These are phyloP conservation scores for Drymodes brunneopygia DNA, from an alignment of 2,113 vertebrate species.

Conservation along the genomic window DNA sequence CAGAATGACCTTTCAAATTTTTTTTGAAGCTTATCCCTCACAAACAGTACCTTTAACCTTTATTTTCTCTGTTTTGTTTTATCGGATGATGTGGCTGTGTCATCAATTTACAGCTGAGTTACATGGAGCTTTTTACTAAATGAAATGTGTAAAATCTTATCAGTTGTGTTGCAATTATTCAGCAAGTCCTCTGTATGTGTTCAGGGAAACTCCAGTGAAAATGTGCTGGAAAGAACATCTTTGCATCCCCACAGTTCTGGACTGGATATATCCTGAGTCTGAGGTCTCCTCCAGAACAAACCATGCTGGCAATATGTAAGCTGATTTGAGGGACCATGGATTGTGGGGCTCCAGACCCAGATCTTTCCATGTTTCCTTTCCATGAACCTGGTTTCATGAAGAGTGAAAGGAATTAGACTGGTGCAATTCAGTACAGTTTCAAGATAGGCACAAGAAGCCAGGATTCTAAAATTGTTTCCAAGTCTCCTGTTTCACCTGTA, in stretches of 20 bases:
- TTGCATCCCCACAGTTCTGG: background rate
- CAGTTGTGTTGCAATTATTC: background rate
- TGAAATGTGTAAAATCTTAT: background rate
- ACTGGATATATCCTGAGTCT: background rate
- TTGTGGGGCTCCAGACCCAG: rapidly evolving
- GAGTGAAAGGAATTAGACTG: background rate
- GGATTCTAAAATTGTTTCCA: background rate
- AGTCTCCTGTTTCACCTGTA: background rate
- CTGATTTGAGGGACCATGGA: background rate
- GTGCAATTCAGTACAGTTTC: background rate
- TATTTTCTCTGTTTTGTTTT: background rate
- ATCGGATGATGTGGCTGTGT: background rate
- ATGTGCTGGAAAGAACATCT: background rate
- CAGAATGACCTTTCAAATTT: background rate
- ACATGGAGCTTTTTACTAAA: background rate
- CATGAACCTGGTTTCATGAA: background rate
- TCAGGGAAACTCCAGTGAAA: background rate
- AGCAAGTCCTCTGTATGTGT: background rate
- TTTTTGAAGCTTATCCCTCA: background rate
- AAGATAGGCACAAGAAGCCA: background rate
- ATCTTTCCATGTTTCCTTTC: background rate
- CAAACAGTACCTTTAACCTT: background rate
- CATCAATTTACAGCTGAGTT: background rate
- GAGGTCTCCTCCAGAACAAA: background rate
- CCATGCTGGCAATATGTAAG: background rate